A percentile compares a stretch with the other conserved stretches of the same genome.
phyloP scores from a whole-genome alignment of 1,140 invertebrate species.

The Pararge aegeria region DNA sequence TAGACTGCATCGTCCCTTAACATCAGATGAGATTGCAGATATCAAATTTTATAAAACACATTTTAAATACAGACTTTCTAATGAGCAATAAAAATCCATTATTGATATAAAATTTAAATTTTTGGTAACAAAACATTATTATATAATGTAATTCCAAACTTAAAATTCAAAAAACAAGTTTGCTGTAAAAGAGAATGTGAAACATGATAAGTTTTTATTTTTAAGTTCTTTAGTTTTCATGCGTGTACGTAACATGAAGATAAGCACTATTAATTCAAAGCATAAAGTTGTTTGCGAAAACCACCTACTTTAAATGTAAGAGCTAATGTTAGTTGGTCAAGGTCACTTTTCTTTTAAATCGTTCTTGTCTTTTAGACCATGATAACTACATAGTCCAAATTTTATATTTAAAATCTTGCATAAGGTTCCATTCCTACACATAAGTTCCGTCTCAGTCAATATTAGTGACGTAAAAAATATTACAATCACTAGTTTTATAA shows the following conservation, averaged over 20 bases:
- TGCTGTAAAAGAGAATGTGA: conserved; percentile 5
- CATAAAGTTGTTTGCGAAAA: conserved; percentile 9
- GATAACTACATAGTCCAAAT: not conserved
- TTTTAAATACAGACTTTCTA: not conserved
- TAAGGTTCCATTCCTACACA: too few relatives aligned
- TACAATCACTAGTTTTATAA: too few relatives aligned
- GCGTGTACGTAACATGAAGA: not conserved
- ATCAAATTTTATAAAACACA: too few relatives aligned
- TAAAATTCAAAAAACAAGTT: not conserved
- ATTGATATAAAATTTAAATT: conserved; percentile 4
- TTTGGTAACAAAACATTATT: not conserved
- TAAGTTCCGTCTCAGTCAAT: too few relatives aligned
- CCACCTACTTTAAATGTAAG: conserved; percentile 9
- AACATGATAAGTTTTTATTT: not conserved
- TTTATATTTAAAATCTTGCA: not conserved
- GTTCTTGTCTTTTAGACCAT: conserved; percentile 4
- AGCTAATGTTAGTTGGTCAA: conserved; percentile 16
- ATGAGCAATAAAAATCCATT: not conserved
- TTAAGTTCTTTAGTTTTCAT: not conserved
- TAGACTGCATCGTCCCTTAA: too few relatives aligned
- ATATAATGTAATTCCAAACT: not conserved
- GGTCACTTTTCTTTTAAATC: conserved; percentile 10
- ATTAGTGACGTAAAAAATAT: too few relatives aligned
- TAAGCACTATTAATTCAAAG: not conserved
- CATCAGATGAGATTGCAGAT: too few relatives aligned